A percentile compares a stretch with the other conserved stretches of the same genome.
phyloP scores from a whole-genome alignment of 2,113 vertebrate species.

The Hypanus sabinus region DNA sequence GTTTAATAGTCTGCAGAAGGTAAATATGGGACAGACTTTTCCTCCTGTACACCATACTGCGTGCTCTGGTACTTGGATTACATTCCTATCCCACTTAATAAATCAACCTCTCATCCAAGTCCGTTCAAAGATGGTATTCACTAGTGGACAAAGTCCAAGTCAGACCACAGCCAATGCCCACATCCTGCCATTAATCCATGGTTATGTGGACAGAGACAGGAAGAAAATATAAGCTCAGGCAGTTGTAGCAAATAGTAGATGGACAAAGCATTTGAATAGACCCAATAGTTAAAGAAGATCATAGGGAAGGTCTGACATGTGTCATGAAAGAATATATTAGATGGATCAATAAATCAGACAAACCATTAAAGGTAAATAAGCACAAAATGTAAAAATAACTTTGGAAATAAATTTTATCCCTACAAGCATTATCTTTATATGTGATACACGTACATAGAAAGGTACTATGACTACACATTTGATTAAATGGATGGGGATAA shows the following conservation, averaged over 20 bases:
- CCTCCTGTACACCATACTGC: conserved; percentile 28
- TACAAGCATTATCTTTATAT: not conserved
- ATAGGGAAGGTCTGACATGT: not conserved
- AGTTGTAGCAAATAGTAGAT: not conserved
- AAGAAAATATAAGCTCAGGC: not conserved
- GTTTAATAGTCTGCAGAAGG: conserved; percentile 77
- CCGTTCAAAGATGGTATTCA: conserved; percentile 2
- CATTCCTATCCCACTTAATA: conserved; percentile 20
- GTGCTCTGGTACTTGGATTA: conserved; percentile 13
- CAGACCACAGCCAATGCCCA: not conserved
- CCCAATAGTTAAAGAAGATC: not conserved
- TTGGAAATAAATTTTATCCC: not conserved
- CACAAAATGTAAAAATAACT: not conserved
- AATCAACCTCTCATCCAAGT: conserved; percentile 13
- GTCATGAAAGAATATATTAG: not conserved
- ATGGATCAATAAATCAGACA: not conserved
- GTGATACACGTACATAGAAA: not conserved
- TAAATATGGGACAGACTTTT: conserved; percentile 56
- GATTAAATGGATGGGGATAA: not conserved
- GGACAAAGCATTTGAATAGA: not conserved
- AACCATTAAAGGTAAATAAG: not conserved
- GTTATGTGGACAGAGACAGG: not conserved
- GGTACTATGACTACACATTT: not conserved
- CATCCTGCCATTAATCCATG: not conserved
- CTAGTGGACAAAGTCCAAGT: conserved; percentile 11